Base-by-base conservation (phyloP, 2,113 vertebrate genomes). In the Anser cygnoides region DNA sequence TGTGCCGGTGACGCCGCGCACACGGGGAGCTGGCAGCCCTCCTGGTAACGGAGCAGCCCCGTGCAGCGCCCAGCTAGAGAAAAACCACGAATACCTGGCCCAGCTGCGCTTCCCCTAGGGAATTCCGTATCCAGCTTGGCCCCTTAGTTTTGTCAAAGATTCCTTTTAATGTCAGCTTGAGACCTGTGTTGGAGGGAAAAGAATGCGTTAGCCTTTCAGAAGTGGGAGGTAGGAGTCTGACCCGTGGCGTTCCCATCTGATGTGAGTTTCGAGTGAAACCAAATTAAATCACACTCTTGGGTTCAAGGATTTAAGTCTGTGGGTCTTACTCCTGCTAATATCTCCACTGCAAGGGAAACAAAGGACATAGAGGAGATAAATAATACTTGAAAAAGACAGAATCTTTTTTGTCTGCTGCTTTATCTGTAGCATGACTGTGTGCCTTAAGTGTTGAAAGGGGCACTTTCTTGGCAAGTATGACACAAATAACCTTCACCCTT, bases 401-500 rank as follows among this genome's bases (percentile, higher is more conserved):
- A 95, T 71, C 81, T 43, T 88, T 97, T 95, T 85, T 54, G 86
- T 95, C 96, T 63, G 95, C 73, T 35, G 55, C 75, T 89, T 97
- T 97, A 93, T 95, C 97, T 94, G 95, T 77, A 74, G 95, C 61
- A 92, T 65, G 88, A 85, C 80, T 84, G 97, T 94, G 97, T 86
- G 76, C 94, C 95, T 91, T 26, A 84, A 81, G 97, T 97, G 98
- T 94, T 98, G 98, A 98, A 98, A 98, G 94, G 96, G 73, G 84
- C 70, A 95, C 92, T 95, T 96, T 96, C 97, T 95, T 87, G 90
- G 97, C 89, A 65, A 96, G 96, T 70, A 70, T 93, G 84, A 94
- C 94, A 84, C 81, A 59, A 75, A 81, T 97, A 96, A 97, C 97
- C 98, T 98, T 98, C 97, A 97, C 98, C 97, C 98, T 96, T 95